A percentile compares a stretch with the other conserved stretches of the same genome.
Conservation (phyloP, 64 coral and sea anemone species). For the Stylophora pistillata region DNA sequence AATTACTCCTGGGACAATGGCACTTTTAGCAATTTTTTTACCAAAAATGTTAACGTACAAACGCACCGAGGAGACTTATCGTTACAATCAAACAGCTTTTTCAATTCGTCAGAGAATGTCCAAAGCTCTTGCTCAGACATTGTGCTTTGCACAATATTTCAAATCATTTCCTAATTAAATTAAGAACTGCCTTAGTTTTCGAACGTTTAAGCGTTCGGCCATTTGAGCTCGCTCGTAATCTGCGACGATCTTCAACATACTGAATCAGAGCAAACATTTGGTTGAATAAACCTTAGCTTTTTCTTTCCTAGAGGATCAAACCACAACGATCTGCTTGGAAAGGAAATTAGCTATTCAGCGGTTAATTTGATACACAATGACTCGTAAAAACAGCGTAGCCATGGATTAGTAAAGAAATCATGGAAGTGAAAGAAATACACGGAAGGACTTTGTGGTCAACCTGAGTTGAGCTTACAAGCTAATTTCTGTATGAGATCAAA, state of each 20-base stretch:
- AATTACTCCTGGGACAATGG: not conserved
- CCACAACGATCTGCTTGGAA: not conserved
- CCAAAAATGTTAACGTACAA: not conserved
- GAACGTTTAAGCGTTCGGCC: not conserved
- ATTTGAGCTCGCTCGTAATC: not conserved
- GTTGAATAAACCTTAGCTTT: not conserved
- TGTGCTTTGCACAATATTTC: not conserved
- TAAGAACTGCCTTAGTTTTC: not conserved
- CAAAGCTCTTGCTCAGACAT: not conserved
- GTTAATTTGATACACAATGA: not conserved
- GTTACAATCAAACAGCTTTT: constrained; percentile 1
- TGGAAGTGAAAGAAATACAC: not conserved
- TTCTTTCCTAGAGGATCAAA: not conserved
- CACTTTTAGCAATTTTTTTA: not conserved
- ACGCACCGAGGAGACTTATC: not conserved
- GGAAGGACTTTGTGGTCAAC: constrained; percentile 27
- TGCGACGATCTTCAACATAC: not conserved
- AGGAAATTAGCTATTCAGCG: not conserved
- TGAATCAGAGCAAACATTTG: not conserved
- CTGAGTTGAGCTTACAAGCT: not conserved
- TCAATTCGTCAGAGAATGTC: not conserved
- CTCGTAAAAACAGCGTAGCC: not conserved
- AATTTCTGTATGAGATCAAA: not conserved
- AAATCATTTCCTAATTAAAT: constrained; percentile 7
- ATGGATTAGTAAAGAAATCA: not conserved